Conservation (phyloP, 1,140 invertebrate species). For the Plutomurus gul region DNA sequence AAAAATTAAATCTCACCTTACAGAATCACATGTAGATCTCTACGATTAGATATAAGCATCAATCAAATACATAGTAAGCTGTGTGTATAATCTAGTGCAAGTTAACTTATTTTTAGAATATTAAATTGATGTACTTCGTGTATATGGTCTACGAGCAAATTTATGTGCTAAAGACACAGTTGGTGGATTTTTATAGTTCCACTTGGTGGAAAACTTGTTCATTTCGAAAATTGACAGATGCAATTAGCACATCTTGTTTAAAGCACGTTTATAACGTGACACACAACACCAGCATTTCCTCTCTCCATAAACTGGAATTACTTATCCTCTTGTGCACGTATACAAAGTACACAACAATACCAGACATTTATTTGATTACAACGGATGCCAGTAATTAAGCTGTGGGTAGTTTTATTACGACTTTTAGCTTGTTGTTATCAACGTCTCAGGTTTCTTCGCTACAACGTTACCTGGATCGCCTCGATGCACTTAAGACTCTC, state of each 20-base stretch:
- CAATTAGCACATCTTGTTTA: conserved; percentile 19
- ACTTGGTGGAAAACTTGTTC: background rate
- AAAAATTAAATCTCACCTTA: too few relatives aligned
- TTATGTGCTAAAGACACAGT: background rate
- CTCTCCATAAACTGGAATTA: background rate
- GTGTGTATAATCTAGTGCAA: too few relatives aligned
- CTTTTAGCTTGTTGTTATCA: background rate
- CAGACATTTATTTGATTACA: background rate
- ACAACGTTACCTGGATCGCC: too few relatives aligned
- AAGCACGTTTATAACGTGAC: conserved; percentile 9
- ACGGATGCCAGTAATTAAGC: background rate
- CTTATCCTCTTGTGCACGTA: background rate
- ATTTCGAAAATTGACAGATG: background rate
- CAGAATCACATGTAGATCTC: too few relatives aligned
- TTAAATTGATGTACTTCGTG: too few relatives aligned
- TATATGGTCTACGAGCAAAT: too few relatives aligned
- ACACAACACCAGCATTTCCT: background rate
- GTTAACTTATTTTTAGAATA: too few relatives aligned
- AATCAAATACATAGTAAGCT: too few relatives aligned
- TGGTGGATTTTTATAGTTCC: background rate
- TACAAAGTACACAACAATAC: background rate
- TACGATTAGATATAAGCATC: too few relatives aligned
- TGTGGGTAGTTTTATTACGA: conserved; percentile 16
- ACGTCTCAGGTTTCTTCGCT: background rate
- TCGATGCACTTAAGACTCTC: too few relatives aligned